Percentiles rank a stretch among this genome's conserved stretches.
Conservation (phyloP, 2,888 invertebrate species). For the Hypolimnas misippus region DNA sequence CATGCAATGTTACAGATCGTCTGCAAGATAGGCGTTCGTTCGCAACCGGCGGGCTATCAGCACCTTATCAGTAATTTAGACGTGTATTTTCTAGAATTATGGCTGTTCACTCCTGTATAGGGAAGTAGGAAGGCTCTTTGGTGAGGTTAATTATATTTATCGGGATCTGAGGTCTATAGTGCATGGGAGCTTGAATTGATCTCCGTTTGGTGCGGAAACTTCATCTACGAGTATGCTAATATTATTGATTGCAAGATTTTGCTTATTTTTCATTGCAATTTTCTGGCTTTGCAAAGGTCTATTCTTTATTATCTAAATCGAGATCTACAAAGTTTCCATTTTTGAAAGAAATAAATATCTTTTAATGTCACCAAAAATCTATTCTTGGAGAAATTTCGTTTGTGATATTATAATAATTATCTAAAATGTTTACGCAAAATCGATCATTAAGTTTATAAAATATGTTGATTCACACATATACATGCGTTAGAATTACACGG, state of each 20-base stretch:
- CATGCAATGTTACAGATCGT: slow-evolving; percentile 36
- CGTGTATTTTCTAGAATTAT: slow-evolving; percentile 41
- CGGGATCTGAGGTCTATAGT: slow-evolving; percentile 35
- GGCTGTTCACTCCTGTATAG: slow-evolving; percentile 34
- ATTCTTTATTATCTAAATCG: too few species aligned
- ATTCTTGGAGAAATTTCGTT: neutral
- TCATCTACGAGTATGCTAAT: neutral
- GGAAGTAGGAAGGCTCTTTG: slow-evolving; percentile 36
- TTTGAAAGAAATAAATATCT: too few species aligned
- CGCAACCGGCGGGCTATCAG: slow-evolving; percentile 34
- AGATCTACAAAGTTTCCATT: too few species aligned
- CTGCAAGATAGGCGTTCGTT: slow-evolving; percentile 31
- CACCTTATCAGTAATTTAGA: slow-evolving; percentile 45
- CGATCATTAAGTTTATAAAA: neutral
- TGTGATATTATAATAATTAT: neutral
- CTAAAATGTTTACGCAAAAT: neutral
- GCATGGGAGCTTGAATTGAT: slow-evolving; percentile 34
- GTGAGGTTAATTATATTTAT: slow-evolving; percentile 41
- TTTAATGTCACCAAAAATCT: too few species aligned
- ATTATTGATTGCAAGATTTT: neutral
- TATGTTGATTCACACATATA: neutral
- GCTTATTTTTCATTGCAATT: neutral
- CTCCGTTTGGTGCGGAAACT: neutral
- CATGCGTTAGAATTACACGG: slow-evolving; percentile 4
- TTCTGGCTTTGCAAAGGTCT: neutral